Percentiles rank a stretch among this genome's conserved stretches.
phyloP scores from a whole-genome alignment of 2,888 invertebrate species.

The Drosophila tanythrix region DNA sequence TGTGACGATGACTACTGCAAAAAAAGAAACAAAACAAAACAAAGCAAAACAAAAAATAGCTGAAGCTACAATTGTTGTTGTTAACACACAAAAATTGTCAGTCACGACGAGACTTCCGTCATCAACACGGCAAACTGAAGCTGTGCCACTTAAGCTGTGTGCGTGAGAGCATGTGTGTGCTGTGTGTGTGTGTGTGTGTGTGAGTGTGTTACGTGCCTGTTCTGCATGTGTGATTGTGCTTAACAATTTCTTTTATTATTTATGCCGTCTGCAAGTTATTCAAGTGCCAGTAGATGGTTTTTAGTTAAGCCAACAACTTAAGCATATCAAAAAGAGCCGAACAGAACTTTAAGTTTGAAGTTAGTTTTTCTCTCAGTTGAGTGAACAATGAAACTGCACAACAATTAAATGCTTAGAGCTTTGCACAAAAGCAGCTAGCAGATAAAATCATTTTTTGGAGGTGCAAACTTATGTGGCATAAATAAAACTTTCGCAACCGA shows the following conservation, averaged over 20 bases:
- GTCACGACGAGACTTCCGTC: conserved; percentile 75
- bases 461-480: conserved; percentile 34
- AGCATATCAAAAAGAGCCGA: conserved; percentile 13
- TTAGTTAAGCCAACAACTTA: conserved; percentile 52
- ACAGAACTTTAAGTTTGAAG: not conserved
- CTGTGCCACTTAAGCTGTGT: conserved; percentile 32
- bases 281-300: conserved; percentile 52
- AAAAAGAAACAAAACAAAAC: not conserved
- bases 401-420: conserved; percentile 7
- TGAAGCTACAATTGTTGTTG: conserved; percentile 49
- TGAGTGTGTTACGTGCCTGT: conserved; percentile 18
- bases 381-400: not conserved
- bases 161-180: conserved; percentile 6
- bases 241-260: conserved; percentile 46
- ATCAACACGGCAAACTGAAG: conserved; percentile 38
- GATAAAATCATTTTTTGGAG: conserved; percentile 13
- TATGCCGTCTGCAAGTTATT: conserved; percentile 43
- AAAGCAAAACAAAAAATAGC: conserved; percentile 15
- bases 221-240: conserved; percentile 20
- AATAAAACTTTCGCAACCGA: conserved; percentile 49
- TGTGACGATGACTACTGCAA: conserved; percentile 51
- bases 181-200: not conserved
- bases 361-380: not conserved
- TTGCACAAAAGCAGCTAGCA: not conserved
- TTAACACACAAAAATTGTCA: conserved; percentile 74